phyloP scores from a whole-genome alignment of 1,140 invertebrate genomes.

The Bombus pyrosoma region DNA sequence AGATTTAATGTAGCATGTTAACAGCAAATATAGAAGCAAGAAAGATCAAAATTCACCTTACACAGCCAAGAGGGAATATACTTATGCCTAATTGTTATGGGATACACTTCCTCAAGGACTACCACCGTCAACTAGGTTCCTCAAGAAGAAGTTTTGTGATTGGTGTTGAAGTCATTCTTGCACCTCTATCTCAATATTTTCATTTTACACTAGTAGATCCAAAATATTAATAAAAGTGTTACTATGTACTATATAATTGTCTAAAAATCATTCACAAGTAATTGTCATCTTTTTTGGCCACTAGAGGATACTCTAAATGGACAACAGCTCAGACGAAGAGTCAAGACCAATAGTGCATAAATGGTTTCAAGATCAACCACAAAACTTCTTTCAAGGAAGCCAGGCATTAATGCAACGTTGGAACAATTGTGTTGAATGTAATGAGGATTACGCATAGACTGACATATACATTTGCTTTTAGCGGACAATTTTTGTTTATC shows the following conservation, averaged over 20 bases:
- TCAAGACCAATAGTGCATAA: constrained; percentile 46
- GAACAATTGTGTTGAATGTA: constrained; percentile 50
- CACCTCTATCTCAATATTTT: constrained; percentile 29
- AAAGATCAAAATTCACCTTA: constrained; percentile 25
- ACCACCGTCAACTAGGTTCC: constrained; percentile 7
- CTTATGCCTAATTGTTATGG: background rate
- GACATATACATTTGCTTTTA: constrained; percentile 36
- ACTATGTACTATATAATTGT: constrained; percentile 23
- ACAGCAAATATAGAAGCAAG: background rate
- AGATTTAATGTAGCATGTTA: background rate
- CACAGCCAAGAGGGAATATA: background rate
- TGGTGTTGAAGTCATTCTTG: constrained; percentile 54
- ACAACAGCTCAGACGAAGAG: constrained; percentile 46
- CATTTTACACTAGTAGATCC: constrained; percentile 31
- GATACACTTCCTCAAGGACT: background rate
- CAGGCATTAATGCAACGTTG: constrained; percentile 44
- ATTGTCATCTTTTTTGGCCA: constrained; percentile 52
- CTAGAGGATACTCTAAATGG: constrained; percentile 41
- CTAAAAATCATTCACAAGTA: constrained; percentile 31
- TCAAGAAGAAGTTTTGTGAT: constrained; percentile 53
- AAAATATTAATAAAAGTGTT: constrained; percentile 28
- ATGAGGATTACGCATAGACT: constrained; percentile 38
- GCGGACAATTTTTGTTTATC: constrained; percentile 1
- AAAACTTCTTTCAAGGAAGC: constrained; percentile 49
- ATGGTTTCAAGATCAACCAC: constrained; percentile 50